Conservation (phyloP, 2,797 vertebrate genomes). For the Balearica regulorum region DNA sequence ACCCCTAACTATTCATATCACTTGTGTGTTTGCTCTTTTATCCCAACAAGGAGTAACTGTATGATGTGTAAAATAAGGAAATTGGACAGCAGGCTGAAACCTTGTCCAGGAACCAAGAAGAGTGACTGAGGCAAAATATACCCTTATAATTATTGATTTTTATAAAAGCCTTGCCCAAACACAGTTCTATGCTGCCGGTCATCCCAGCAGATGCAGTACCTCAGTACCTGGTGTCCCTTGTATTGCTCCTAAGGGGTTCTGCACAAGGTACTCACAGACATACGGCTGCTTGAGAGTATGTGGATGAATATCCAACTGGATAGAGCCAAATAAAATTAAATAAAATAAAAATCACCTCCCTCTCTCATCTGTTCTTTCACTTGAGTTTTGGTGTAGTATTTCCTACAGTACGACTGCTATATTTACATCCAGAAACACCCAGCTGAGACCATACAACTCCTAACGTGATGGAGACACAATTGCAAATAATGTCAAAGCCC, state of each 20-base stretch:
- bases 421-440: not conserved
- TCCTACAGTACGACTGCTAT: fast-evolving
- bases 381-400: not conserved
- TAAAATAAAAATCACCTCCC: not conserved
- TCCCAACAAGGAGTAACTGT: not conserved
- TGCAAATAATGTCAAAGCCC: not conserved
- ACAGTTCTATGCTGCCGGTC: not conserved
- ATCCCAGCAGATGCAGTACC: not conserved
- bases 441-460: not conserved
- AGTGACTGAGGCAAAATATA: not conserved
- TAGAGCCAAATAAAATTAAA: not conserved
- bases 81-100: not conserved
- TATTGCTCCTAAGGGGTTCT: not conserved
- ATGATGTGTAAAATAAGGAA: not conserved
- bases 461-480: not conserved
- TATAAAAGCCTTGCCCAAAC: not conserved
- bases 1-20: not conserved
- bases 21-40: not conserved
- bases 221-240: not conserved
- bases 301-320: not conserved
- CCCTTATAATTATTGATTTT: not conserved
- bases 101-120: not conserved
- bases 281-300: not conserved
- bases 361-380: fast-evolving
- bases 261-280: not conserved